Base-by-base conservation (phyloP, 1,140 invertebrate genomes). In the Leptopilina clavipes region DNA sequence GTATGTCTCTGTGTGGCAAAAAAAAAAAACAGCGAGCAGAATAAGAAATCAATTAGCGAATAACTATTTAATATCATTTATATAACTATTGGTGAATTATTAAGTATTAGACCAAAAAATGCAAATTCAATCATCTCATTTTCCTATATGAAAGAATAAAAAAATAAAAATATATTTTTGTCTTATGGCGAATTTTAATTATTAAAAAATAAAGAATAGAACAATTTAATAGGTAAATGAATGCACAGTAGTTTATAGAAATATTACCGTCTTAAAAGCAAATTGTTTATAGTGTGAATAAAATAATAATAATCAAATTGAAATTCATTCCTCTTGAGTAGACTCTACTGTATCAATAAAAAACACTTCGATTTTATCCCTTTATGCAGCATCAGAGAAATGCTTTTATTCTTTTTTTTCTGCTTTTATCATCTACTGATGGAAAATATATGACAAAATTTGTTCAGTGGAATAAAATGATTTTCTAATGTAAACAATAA, bases 321-420 rank as follows among this genome's bases (percentile, higher is more conserved):
- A n/a, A 17, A 52, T 12, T 52, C 14, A 48, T 5, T n/a, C 44
- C 3, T 6, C 12, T 52, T 52, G 48, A 52, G n/a, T 52, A 17
- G 48, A 17, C 14, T 52, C 14, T 5, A 52, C n/a, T 8, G 37
- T 52, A 17, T 52, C 48, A 52, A 52, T 12, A 52, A 52, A 52
- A 17, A 52, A 52, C 48, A 52, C 48, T 52, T 52, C 48, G 14
- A 52, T 17, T 52, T 52, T 1, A 52, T n/a, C 48, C 48, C 48
- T 52, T 40, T 40, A 52, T 52, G 14, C 48, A n/a, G 48, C 48
- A 52, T 52, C 48, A 17, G 48, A 52, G n/a, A 52, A 52, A 52
- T 17, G 48, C 1, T 52, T 52, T 52, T 52, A 17, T 7, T 52
- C 14, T n/a, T 52, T 17, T 52, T 17, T 52, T 6, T 40, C 37